Evolutionary conservation across 2,113 vertebrate species (phyloP).

Genomic region (Nansenia antarctica): DNA sequence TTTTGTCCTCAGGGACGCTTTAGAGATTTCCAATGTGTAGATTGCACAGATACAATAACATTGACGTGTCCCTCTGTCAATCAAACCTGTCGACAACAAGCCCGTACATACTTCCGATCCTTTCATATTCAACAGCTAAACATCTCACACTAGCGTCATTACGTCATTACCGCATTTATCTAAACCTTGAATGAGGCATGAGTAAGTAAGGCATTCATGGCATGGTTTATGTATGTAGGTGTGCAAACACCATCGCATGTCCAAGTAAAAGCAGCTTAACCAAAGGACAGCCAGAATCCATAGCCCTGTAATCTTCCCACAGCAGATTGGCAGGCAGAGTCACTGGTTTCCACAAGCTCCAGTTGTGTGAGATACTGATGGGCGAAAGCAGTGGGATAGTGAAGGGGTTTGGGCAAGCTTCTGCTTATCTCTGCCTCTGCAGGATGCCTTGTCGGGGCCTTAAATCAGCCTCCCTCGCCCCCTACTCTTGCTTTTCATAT

Average conservation of each 20-base stretch:
- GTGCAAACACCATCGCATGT: not conserved
- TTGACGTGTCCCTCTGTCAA: no score
- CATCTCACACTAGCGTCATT: not conserved
- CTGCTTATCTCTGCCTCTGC: not conserved
- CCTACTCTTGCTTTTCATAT: not conserved
- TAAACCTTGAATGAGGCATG: not conserved
- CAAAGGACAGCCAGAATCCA: not conserved
- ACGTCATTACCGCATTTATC: not conserved
- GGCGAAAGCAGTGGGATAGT: not conserved
- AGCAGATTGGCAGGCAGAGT: not conserved
- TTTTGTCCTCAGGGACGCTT: no score
- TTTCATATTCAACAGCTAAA: no score
- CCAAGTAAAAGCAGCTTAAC: not conserved
- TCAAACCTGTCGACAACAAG: no score
- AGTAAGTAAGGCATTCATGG: not conserved
- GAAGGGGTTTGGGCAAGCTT: not conserved
- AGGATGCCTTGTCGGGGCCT: not conserved
- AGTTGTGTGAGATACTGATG: conserved; percentile 1
- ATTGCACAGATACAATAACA: no score
- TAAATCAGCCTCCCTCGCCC: not conserved
- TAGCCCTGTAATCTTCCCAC: not conserved
- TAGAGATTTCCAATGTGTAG: no score
- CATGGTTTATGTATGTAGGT: not conserved
- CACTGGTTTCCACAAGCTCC: not conserved
- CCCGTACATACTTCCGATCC: no score